Evolutionary conservation across 2,113 vertebrate genomes (phyloP).

Genomic region (Pipra filicauda): DNA sequence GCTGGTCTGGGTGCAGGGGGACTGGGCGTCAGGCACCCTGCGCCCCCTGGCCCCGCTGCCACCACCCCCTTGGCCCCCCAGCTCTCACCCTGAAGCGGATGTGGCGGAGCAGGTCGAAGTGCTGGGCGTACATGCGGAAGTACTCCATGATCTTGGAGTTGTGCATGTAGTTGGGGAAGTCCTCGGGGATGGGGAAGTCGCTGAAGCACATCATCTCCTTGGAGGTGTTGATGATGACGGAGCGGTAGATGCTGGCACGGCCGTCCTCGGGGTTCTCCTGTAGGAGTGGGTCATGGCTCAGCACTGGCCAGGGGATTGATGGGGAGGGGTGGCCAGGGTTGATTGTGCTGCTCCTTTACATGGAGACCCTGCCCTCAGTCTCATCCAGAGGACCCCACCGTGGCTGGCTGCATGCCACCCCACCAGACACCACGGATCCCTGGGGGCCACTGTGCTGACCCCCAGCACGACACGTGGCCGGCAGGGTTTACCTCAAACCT

Average conservation of each 20-base stretch:
- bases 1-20: conserved; percentile 71
- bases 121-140: conserved; percentile 81
- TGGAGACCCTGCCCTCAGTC: background rate
- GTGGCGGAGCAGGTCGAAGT: conserved; percentile 79
- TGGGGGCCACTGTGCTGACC: fast-evolving
- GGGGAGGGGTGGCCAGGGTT: background rate
- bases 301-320: fast-evolving
- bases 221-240: conserved; percentile 86
- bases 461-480: fast-evolving
- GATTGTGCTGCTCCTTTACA: background rate
- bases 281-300: fast-evolving
- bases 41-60: fast-evolving
- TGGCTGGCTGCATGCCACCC: fast-evolving
- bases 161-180: conserved; percentile 87
- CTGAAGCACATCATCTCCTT: conserved; percentile 96
- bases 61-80: fast-evolving
- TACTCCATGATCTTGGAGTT: conserved; percentile 79
- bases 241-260: conserved; percentile 83
- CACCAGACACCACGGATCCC: background rate
- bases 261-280: conserved; percentile 79
- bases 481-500: conserved; percentile 72
- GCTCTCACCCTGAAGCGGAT: conserved; percentile 81
- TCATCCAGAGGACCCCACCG: fast-evolving
- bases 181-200: conserved; percentile 84
- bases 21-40: background rate